These are phyloP conservation scores for Spizella passerina DNA, from an alignment of 2,797 vertebrate species.

Conservation along the genomic window DNA sequence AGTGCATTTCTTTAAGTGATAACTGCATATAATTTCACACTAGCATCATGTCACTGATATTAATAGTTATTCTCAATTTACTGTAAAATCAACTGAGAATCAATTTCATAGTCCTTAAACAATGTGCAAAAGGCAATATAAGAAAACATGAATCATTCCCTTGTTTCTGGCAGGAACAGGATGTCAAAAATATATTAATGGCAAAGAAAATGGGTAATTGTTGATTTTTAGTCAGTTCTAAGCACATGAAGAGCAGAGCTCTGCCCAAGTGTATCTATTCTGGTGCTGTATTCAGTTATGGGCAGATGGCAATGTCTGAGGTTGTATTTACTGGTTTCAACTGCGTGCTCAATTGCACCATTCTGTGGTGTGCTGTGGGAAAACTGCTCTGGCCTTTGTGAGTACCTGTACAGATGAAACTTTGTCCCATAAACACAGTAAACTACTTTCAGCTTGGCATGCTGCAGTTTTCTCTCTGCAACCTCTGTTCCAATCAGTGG, in stretches of 20 bases:
- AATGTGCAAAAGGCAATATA: background rate
- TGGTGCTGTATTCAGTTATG: background rate
- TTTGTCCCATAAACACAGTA: constrained; percentile 35
- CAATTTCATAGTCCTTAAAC: background rate
- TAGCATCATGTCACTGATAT: background rate
- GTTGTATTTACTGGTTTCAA: background rate
- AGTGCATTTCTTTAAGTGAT: background rate
- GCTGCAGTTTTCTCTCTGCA: background rate
- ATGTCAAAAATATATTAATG: background rate
- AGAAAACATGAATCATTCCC: background rate
- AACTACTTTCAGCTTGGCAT: constrained; percentile 33
- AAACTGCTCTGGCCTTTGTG: constrained; percentile 9
- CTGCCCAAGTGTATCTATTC: background rate
- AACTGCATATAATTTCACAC: background rate
- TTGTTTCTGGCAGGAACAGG: background rate
- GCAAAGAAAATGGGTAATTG: background rate
- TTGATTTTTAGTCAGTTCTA: background rate
- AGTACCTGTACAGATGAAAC: constrained; percentile 48
- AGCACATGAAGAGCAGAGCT: background rate
- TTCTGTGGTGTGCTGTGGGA: background rate
- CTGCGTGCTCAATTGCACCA: background rate
- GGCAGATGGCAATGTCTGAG: background rate
- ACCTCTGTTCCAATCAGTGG: background rate
- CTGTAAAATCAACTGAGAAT: background rate
- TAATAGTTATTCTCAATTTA: background rate